These are phyloP conservation scores for Megaceryle torquata DNA, from an alignment of 2,113 vertebrate species.

Conservation along the genomic window DNA sequence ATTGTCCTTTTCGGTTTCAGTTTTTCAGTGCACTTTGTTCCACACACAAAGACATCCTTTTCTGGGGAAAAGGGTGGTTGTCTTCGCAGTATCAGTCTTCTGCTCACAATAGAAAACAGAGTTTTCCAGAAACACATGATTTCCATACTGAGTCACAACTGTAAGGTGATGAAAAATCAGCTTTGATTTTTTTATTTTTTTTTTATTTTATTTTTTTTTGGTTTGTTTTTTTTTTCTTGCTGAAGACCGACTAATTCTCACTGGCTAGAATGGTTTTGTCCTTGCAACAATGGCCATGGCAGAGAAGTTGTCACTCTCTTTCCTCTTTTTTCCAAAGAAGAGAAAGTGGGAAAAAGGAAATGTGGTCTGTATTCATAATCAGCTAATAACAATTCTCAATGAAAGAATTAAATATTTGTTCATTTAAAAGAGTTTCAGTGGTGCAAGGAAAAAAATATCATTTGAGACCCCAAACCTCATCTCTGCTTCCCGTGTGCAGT, in stretches of 20 bases:
- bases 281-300: neutral
- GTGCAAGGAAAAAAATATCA: neutral
- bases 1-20: neutral
- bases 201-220: no score
- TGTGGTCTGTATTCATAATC: neutral
- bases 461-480: neutral
- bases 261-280: neutral
- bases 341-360: neutral
- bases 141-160: neutral
- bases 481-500: accelerated
- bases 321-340: neutral
- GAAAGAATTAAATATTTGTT: neutral
- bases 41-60: neutral
- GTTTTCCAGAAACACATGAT: neutral
- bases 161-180: neutral
- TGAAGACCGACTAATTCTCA: neutral
- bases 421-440: neutral
- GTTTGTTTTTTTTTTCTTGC: neutral
- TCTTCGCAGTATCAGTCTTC: neutral
- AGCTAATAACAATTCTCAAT: neutral
- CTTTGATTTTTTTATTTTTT: no score
- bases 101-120: accelerated
- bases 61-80: neutral
- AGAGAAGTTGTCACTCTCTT: neutral
- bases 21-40: neutral